Base-by-base conservation (phyloP, 2,113 vertebrate species). In the Psettodes erumei region DNA sequence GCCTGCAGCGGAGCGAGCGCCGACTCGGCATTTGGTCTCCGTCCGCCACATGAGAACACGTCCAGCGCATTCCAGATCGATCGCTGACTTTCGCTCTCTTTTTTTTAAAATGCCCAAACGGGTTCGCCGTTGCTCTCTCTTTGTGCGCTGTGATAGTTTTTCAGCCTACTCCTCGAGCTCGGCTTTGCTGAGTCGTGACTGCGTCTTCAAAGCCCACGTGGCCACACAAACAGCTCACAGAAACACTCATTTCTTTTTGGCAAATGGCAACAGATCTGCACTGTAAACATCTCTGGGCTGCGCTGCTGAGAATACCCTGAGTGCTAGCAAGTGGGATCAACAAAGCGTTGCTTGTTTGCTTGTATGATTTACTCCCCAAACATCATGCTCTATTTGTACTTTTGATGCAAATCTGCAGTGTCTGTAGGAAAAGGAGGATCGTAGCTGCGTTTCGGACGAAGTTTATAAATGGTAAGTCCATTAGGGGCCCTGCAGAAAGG, bases 391-490 rank as follows among this genome's bases (percentile, higher is more conserved):
- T 71, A 28, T 77, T 75, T 79, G 19, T 53, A 13, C n/a, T 3
- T 62, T 60, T 75, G 25, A 80, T 67, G 67, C 2, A 32, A 50
- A 60, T 82, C 19, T 66, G 21, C 45, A 42, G 23, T 11, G 5
- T 38, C 32, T 65, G 47, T 21, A 62, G 59, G 21, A 86, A 85
- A 30, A 77, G 37, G 53, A 33, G 40, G 42, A 65, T 42, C 60
- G 19, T 45, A 56, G 25, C 70, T 75, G 64, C 75, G 64, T 75
- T 86, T 85, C 45, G 35, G 59, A 48, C 75, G 47, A 73, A n/a
- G 13, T 76, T 66, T 75, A 43, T 84, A 65, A 74, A 79, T 75
- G 63, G 47, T 76, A 58, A 79, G 54, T 48, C 71, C 59, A 79
- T 81, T 77, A 71, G 6, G 72, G 25, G 66, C 38, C 42, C 68